Base-by-base conservation (phyloP, 2,888 invertebrate species). In the Corythucha ciliata region DNA sequence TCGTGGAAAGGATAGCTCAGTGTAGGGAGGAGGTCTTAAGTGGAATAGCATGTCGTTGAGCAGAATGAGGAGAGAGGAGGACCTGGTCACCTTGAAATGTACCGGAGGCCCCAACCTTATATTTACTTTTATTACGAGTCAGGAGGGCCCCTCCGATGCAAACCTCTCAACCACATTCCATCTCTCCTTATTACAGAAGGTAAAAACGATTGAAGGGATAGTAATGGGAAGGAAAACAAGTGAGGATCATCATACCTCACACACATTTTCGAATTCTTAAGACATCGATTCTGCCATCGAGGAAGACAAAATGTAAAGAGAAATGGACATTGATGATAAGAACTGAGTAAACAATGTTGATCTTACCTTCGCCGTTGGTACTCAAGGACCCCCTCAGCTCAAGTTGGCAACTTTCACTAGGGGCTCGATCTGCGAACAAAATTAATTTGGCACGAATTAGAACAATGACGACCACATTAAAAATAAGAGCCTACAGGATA, bases 291-390 rank as follows among this genome's bases (percentile, higher is more conserved):
- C 34, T 6, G n/a, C 22, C 18, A 39, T 39, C 40, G 40, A 6
- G 36, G 10, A n/a, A 16, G 8, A 10, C 14, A 36, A 36, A 12
- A 16, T 14, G 40, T 39, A n/a, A 18, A 18, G 12, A 6, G 21
- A 39, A 39, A 20, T n/a, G 40, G 6, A 34, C 14, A 34, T 5
- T 16, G 12, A 27, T 44, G 44, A 44, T 7, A 44, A 6, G 8
- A 10, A 37, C 14, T 37, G 14, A 37, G 12, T 10, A 8, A 14
- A 14, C 8, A 37, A 37, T 14, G 8, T 37, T n/a, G 14, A 22
- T 41, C 74, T 75, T 74, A 86, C 87, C 86, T 78, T 84, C 82
- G 64, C 84, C 84, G 68, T 84, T 83, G 66, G 86, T 87, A 68
- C 85, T 82, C 64, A 85, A 76, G 60, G 86, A 86, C 63, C 80